Percentiles rank a stretch among this genome's conserved stretches.
Evolutionary conservation across 2,797 vertebrate genomes (phyloP).

Genomic region (Channallabes apus): DNA sequence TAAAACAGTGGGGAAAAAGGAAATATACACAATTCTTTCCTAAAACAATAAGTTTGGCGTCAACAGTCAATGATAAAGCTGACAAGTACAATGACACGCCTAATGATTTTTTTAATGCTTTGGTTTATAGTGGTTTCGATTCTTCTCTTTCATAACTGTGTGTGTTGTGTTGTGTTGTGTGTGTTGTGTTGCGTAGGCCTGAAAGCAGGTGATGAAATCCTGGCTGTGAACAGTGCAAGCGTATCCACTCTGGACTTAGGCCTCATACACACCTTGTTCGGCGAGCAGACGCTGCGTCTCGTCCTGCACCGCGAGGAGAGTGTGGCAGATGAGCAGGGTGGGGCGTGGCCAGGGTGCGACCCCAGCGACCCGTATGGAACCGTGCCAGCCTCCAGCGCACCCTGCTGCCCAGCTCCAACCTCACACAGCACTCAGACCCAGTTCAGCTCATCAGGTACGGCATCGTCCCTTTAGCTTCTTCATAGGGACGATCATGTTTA

Average conservation of each 20-base stretch:
- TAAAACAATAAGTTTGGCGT: not conserved
- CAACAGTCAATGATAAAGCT: not conserved
- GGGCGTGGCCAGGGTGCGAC: conserved; percentile 72
- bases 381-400: conserved; percentile 63
- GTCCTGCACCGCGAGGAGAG: conserved; percentile 70
- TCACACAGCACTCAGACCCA: conserved; percentile 61
- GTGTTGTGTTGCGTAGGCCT: conserved; percentile 72
- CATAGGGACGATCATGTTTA: not conserved
- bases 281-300: conserved; percentile 78
- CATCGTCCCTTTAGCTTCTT: not conserved
- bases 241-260: conserved; percentile 83
- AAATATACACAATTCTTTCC: not conserved
- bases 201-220: conserved; percentile 83
- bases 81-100: not conserved
- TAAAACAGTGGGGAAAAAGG: not conserved
- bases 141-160: not conserved
- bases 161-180: conserved; percentile 8
- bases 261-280: conserved; percentile 85
- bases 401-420: conserved; percentile 64
- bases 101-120: not conserved
- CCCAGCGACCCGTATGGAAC: conserved; percentile 61
- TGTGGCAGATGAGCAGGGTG: conserved; percentile 39
- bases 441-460: conserved; percentile 74
- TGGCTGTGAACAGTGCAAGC: conserved; percentile 80
- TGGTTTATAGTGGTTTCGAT: not conserved